These are phyloP conservation scores for Anarrhichthys ocellatus DNA, from an alignment of 2,113 vertebrate genomes.

Conservation along the genomic window DNA sequence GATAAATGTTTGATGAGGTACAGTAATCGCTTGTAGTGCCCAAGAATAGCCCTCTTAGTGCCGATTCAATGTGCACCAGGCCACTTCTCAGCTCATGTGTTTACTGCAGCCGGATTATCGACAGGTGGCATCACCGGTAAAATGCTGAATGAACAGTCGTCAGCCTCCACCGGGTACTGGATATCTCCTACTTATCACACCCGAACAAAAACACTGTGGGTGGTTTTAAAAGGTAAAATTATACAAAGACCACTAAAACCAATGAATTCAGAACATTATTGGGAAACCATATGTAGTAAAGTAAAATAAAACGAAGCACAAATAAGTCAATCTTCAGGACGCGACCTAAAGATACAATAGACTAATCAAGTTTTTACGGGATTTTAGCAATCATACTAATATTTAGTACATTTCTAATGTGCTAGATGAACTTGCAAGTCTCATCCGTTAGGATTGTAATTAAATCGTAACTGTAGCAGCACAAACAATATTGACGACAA, in stretches of 20 bases:
- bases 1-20: constrained; percentile 77
- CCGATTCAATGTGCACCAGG: constrained; percentile 65
- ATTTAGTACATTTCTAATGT: neutral
- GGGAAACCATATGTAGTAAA: neutral
- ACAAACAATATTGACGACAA: neutral
- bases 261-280: neutral
- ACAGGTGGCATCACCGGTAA: constrained; percentile 55
- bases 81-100: constrained; percentile 44
- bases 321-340: neutral
- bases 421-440: neutral
- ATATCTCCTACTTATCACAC: neutral
- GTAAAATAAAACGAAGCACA: neutral
- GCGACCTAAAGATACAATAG: neutral
- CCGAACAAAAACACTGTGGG: neutral
- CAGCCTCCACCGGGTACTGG: neutral
- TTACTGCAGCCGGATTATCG: constrained; percentile 63
- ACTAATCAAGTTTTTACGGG: neutral
- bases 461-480: neutral
- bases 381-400: constrained; percentile 2
- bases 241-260: neutral
- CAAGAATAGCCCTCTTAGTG: constrained; percentile 67
- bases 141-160: constrained; percentile 34
- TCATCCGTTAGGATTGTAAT: neutral
- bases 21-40: constrained; percentile 66
- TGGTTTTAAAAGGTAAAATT: neutral